phyloP scores from a whole-genome alignment of 2,797 vertebrate species.

The Myiotriccus ornatus region DNA sequence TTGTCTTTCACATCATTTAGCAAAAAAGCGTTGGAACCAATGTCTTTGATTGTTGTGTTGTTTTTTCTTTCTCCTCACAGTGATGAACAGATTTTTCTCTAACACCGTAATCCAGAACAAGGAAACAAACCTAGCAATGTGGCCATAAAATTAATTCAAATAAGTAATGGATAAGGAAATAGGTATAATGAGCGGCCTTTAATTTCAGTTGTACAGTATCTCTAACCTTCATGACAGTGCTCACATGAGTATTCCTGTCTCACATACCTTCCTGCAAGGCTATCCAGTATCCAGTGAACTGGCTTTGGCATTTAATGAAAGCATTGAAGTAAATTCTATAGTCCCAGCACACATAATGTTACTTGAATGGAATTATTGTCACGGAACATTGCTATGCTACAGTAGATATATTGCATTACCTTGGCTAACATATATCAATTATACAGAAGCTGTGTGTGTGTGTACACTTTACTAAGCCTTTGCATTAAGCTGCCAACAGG shows the following conservation, averaged over 20 bases:
- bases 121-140: neutral
- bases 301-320: neutral
- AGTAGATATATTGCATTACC: neutral
- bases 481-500: neutral
- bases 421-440: neutral
- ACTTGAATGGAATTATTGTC: neutral
- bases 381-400: neutral
- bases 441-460: neutral
- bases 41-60: neutral
- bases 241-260: neutral
- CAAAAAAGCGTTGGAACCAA: neutral
- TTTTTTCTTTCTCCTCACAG: neutral
- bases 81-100: neutral
- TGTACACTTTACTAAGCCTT: neutral
- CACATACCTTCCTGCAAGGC: neutral
- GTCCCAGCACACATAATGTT: neutral
- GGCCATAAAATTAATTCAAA: neutral
- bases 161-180: neutral
- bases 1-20: constrained; percentile 22
- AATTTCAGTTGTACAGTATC: neutral
- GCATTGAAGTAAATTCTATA: neutral
- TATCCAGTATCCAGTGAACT: neutral
- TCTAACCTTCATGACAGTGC: neutral
- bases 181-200: neutral
- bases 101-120: neutral